These are phyloP conservation scores for Halcyon senegalensis DNA, from an alignment of 2,113 vertebrate species.

Conservation along the genomic window DNA sequence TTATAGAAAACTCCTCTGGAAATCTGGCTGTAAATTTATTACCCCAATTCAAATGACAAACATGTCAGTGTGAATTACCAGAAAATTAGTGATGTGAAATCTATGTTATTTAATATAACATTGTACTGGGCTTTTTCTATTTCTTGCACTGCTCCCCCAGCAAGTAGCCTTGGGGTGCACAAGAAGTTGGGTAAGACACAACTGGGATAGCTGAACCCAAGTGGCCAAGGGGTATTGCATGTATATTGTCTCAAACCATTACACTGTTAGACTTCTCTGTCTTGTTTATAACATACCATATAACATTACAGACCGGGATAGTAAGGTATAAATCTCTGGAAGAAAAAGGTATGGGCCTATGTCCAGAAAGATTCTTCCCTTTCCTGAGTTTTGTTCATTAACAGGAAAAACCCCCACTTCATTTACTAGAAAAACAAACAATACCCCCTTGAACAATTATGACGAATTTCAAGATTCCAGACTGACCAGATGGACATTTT, in stretches of 20 bases:
- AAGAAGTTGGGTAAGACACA: background rate
- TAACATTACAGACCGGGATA: background rate
- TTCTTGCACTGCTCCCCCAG: background rate
- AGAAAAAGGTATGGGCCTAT: background rate
- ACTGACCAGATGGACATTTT: background rate
- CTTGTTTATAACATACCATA: background rate
- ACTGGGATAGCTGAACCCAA: background rate
- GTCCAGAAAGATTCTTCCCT: background rate
- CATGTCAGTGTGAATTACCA: background rate
- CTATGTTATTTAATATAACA: background rate
- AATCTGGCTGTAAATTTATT: background rate
- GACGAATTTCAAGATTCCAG: background rate
- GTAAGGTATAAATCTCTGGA: background rate
- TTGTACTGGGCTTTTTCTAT: background rate
- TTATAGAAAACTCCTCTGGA: background rate
- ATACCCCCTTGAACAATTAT: background rate
- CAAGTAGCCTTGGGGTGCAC: too few species aligned
- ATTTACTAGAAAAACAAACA: background rate
- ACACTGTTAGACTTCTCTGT: background rate
- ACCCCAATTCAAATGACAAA: background rate
- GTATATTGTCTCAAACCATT: fast-evolving
- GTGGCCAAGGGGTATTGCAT: background rate
- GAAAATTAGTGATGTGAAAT: background rate
- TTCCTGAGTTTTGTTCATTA: background rate
- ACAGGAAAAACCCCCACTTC: background rate